These are phyloP conservation scores for Lasiurus cinereus DNA, from an alignment of 2,113 vertebrate species.

Conservation along the genomic window DNA sequence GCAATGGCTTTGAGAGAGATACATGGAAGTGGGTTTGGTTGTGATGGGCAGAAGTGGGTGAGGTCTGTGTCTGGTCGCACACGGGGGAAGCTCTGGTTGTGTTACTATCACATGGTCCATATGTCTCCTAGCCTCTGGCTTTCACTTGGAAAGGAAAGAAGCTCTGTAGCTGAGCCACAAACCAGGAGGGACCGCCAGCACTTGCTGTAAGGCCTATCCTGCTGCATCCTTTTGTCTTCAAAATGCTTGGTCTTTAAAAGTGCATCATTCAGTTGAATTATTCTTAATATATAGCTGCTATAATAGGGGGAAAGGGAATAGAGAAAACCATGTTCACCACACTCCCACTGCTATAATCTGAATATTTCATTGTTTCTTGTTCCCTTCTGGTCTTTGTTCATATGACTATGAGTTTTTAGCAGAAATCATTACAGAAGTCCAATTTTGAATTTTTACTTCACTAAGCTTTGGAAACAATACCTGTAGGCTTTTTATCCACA, in stretches of 20 bases:
- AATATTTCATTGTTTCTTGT: constrained; percentile 39
- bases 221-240: neutral
- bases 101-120: neutral
- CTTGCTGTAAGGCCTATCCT: neutral
- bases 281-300: neutral
- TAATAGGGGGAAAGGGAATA: constrained; percentile 2
- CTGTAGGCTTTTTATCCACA: neutral
- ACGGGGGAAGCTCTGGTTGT: fast-evolving
- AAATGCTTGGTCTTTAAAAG: neutral
- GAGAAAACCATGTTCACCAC: neutral
- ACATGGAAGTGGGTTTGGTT: neutral
- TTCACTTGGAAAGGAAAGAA: neutral
- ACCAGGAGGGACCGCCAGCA: neutral
- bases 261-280: constrained; percentile 26
- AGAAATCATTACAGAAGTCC: constrained; percentile 11
- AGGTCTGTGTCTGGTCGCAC: neutral
- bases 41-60: neutral
- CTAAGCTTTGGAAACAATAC: neutral
- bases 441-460: constrained; percentile 11
- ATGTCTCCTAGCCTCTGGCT: neutral
- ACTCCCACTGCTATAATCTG: neutral
- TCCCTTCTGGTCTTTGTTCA: constrained; percentile 13
- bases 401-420: neutral
- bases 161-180: fast-evolving
- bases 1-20: neutral